Percentiles rank a stretch among this genome's conserved stretches.
phyloP scores from a whole-genome alignment of 2,113 vertebrate genomes.

The Anhinga anhinga region DNA sequence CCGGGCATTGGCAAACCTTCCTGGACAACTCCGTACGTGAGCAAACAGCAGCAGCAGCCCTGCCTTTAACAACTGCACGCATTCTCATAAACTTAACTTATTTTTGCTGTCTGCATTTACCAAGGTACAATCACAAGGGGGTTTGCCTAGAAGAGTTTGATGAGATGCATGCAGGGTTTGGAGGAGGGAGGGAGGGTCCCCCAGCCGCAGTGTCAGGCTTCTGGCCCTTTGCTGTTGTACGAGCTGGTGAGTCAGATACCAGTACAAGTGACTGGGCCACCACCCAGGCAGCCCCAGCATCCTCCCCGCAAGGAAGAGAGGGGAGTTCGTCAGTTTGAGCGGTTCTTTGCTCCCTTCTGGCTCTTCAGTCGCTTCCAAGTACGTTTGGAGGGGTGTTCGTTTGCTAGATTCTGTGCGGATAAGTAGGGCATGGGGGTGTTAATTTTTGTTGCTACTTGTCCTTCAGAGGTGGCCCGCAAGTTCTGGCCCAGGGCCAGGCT shows the following conservation, averaged over 20 bases:
- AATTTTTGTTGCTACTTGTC: not conserved
- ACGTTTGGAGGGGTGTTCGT: not conserved
- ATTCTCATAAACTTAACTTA: not conserved
- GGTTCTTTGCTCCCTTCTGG: not conserved
- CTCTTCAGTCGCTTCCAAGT: not conserved
- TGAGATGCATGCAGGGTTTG: not conserved
- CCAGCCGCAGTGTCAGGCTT: not conserved
- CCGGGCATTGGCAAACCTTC: not conserved
- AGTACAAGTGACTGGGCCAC: not conserved
- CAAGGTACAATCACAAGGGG: not conserved
- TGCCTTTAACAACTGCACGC: not conserved
- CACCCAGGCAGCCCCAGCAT: not conserved
- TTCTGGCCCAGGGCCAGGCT: not conserved
- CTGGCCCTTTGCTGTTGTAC: not conserved
- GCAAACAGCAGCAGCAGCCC: not conserved
- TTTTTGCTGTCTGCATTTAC: not conserved
- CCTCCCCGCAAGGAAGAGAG: not conserved
- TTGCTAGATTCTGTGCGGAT: not conserved
- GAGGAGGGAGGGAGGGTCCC: not conserved
- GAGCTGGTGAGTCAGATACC: not conserved
- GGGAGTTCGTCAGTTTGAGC: not conserved
- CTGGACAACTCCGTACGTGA: accelerated
- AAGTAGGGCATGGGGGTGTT: not conserved
- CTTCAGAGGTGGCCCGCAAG: not conserved
- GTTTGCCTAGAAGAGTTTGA: not conserved